phyloP scores from a whole-genome alignment of 2,113 vertebrate genomes.

The Sorex fumeus region DNA sequence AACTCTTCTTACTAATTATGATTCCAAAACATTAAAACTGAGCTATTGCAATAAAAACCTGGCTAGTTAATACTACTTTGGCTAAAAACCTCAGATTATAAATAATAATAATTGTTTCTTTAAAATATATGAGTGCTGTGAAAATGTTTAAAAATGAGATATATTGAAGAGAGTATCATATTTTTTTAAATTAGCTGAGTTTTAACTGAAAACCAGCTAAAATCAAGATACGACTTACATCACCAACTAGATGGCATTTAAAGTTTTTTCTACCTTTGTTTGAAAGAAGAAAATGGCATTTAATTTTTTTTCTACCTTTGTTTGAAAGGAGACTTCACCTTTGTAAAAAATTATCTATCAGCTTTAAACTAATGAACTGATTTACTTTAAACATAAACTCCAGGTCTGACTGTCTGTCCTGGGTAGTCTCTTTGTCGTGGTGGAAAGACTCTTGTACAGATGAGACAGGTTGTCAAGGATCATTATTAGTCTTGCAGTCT shows the following conservation, averaged over 20 bases:
- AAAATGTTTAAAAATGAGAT: slow-evolving; percentile 12
- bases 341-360: slow-evolving; percentile 42
- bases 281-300: not conserved
- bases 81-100: not conserved
- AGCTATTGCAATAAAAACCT: not conserved
- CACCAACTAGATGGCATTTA: not conserved
- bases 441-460: slow-evolving; percentile 12
- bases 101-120: not conserved
- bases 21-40: slow-evolving; percentile 24
- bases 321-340: slow-evolving; percentile 44
- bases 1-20: not conserved
- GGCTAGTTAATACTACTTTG: not conserved
- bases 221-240: slow-evolving; percentile 4
- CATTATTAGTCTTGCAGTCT: slow-evolving; percentile 39
- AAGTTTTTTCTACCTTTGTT: slow-evolving; percentile 15
- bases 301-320: not conserved
- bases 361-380: not conserved
- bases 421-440: no score
- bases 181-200: not conserved
- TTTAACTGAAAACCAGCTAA: slow-evolving; percentile 31
- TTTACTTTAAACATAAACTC: slow-evolving; percentile 3
- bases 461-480: slow-evolving; percentile 34
- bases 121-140: not conserved
- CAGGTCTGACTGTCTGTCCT: not conserved
- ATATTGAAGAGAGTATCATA: not conserved